Evolutionary conservation across 2,888 invertebrate species (phyloP).

Genomic region (Thyatira batis): DNA sequence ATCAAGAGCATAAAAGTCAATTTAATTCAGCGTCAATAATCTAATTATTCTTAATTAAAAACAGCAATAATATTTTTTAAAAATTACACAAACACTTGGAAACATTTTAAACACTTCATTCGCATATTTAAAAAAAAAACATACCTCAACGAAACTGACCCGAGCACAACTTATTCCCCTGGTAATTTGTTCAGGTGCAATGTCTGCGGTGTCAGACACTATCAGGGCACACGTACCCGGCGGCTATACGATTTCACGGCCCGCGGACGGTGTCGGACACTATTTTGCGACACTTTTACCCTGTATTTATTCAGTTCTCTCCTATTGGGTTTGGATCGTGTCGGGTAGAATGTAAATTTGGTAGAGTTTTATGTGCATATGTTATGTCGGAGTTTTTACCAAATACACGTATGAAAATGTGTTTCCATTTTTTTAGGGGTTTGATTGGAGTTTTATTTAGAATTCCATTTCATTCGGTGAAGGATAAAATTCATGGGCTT

Average conservation of each 20-base stretch:
- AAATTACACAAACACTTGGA: too few species aligned
- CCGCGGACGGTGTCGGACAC: constrained; percentile 31
- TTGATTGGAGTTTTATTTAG: background rate
- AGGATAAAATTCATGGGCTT: too few species aligned
- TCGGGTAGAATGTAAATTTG: constrained; percentile 41
- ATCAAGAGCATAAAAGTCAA: too few species aligned
- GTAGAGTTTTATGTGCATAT: background rate
- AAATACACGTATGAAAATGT: background rate
- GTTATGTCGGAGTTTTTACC: background rate
- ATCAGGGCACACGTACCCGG: constrained; percentile 35
- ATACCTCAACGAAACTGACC: background rate
- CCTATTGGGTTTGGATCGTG: constrained; percentile 43
- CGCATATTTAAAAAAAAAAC: background rate
- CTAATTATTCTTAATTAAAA: too few species aligned
- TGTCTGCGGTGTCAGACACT: constrained; percentile 42
- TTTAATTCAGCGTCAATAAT: too few species aligned
- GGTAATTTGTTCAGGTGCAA: constrained; percentile 42
- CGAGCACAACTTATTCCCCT: background rate
- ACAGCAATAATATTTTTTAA: too few species aligned
- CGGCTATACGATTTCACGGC: constrained; percentile 37
- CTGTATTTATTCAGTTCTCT: constrained; percentile 43
- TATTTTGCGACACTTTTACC: constrained; percentile 35
- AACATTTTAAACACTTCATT: too few species aligned
- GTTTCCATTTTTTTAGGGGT: background rate
- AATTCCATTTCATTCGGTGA: background rate